phyloP scores from a whole-genome alignment of 92 coral and sea anemone species.

The Bergia puertoricense region DNA sequence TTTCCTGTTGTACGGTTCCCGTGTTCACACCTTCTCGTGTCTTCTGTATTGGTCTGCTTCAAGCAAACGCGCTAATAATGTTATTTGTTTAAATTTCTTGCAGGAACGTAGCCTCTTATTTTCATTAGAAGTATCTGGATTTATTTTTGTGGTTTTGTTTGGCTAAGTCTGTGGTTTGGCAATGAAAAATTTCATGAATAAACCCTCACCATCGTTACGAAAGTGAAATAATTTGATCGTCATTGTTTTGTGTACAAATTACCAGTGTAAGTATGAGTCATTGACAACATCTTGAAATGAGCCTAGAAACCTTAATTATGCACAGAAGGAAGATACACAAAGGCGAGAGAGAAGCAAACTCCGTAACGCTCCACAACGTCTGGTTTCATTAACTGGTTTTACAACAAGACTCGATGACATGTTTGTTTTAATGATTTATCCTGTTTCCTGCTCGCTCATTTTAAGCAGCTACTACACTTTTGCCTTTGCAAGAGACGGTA shows the following conservation, averaged over 20 bases:
- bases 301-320: not conserved
- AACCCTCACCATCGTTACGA: not conserved
- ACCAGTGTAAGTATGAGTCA: not conserved
- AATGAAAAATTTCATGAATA: not conserved
- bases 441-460: constrained; percentile 2
- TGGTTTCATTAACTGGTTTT: not conserved
- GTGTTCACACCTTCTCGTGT: constrained; percentile 1
- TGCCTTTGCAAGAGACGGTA: not conserved
- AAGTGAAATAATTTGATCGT: constrained; percentile 10
- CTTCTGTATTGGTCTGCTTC: not conserved
- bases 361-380: not conserved
- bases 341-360: not conserved
- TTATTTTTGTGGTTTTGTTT: constrained; percentile 6
- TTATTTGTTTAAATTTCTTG: not conserved
- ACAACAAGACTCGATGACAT: constrained; percentile 28
- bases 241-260: not conserved
- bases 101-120: not conserved
- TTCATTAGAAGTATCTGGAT: not conserved
- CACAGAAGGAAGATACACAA: not conserved
- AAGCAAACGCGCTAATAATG: constrained; percentile 13
- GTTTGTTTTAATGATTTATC: constrained; percentile 23
- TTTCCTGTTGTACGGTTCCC: not conserved
- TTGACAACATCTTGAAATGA: not conserved
- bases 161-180: not conserved
- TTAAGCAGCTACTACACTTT: not conserved